These are phyloP conservation scores for Tachuris rubrigastra DNA, from an alignment of 2,113 vertebrate species.

Conservation along the genomic window DNA sequence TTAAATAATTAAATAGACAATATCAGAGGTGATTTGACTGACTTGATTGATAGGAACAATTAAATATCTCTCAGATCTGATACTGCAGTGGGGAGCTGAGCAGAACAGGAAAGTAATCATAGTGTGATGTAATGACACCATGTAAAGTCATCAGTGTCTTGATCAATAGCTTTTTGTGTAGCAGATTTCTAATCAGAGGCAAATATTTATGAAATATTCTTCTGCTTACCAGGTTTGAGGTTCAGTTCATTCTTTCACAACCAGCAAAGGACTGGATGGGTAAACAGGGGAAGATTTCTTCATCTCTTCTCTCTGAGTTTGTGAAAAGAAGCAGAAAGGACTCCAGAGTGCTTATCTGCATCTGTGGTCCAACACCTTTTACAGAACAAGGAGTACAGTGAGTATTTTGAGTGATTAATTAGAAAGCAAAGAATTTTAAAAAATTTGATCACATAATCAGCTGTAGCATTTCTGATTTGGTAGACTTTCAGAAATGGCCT, in stretches of 20 bases:
- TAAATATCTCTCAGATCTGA: neutral
- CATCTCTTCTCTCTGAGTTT: conserved; percentile 77
- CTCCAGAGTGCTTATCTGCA: conserved; percentile 82
- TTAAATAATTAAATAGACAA: neutral
- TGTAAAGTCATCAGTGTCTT: neutral
- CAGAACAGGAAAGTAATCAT: neutral
- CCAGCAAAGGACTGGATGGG: conserved; percentile 80
- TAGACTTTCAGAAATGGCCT: neutral
- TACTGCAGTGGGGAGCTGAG: neutral
- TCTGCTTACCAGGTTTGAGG: conserved; percentile 82
- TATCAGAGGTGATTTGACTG: neutral
- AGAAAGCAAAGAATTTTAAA: accelerated
- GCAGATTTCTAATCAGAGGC: neutral
- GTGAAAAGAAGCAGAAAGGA: conserved; percentile 71
- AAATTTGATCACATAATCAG: neutral
- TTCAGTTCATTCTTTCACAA: conserved; percentile 88
- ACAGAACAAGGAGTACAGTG: conserved; percentile 85
- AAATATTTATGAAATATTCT: neutral
- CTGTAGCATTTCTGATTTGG: neutral
- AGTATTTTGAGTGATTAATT: conserved; percentile 41
- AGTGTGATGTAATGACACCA: too few species aligned
- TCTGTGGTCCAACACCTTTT: conserved; percentile 89
- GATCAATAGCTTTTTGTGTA: neutral
- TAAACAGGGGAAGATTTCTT: conserved; percentile 81
- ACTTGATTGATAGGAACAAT: neutral